Evolutionary conservation across 2,113 vertebrate species (phyloP).

Genomic region (Hepsetus odoe): DNA sequence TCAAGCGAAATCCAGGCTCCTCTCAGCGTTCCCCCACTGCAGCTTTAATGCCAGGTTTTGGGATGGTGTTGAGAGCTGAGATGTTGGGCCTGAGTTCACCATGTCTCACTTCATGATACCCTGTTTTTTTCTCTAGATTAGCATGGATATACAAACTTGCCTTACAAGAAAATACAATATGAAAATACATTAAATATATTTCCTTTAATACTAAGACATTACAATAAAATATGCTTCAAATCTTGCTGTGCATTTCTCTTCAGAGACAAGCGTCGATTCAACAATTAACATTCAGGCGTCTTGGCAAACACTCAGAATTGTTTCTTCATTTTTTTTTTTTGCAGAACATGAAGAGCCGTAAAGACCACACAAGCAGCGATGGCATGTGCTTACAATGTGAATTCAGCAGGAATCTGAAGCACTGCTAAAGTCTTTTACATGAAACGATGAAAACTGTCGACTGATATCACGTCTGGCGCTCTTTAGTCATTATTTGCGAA

Average conservation of each 20-base stretch:
- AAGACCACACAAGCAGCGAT: slow-evolving; percentile 68
- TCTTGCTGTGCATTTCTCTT: slow-evolving; percentile 57
- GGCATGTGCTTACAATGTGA: slow-evolving; percentile 60
- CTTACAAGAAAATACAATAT: slow-evolving; percentile 62
- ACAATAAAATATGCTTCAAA: slow-evolving; percentile 66
- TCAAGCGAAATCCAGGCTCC: too few species aligned
- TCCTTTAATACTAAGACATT: slow-evolving; percentile 58
- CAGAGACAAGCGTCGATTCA: slow-evolving; percentile 61
- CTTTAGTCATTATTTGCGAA: slow-evolving; percentile 70
- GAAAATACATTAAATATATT: slow-evolving; percentile 67
- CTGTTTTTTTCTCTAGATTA: slow-evolving; percentile 25
- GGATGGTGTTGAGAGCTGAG: slow-evolving; percentile 21
- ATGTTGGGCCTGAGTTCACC: neutral
- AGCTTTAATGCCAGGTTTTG: neutral
- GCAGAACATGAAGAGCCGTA: slow-evolving; percentile 38
- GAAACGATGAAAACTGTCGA: slow-evolving; percentile 50
- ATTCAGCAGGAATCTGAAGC: slow-evolving; percentile 61
- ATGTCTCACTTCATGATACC: neutral
- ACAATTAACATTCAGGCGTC: slow-evolving; percentile 63
- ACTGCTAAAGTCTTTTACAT: slow-evolving; percentile 55
- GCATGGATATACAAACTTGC: slow-evolving; percentile 52
- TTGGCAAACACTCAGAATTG: slow-evolving; percentile 52
- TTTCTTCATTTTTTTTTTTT: too few species aligned
- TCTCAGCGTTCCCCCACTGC: too few species aligned
- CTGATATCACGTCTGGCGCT: slow-evolving; percentile 33